Conservation (phyloP, 64 coral and sea anemone genomes). For the Actinia tenebrosa region DNA sequence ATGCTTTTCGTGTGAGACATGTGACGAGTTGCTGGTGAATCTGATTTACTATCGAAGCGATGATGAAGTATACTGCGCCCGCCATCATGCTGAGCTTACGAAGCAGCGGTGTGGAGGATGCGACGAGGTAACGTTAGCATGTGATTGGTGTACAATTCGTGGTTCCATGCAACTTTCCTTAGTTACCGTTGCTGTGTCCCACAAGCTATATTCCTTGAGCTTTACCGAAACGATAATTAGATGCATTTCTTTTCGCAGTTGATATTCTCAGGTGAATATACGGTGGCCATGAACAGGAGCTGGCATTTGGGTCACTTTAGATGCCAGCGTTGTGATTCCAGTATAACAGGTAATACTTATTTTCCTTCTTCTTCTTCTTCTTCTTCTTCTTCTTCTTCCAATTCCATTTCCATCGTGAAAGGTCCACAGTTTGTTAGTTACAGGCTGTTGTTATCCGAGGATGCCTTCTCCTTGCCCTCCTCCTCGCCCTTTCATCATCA, state of each 20-base stretch:
- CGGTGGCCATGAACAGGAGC: constrained; percentile 77
- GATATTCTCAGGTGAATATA: constrained; percentile 87
- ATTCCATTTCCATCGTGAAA: no score
- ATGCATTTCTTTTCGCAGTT: constrained; percentile 29
- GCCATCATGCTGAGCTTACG: constrained; percentile 77
- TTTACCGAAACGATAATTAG: no score
- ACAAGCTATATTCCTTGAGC: background rate
- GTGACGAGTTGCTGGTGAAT: constrained; percentile 63
- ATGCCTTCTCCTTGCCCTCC: no score
- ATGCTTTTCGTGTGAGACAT: constrained; percentile 74
- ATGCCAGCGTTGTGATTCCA: constrained; percentile 73
- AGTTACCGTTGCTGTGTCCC: no score
- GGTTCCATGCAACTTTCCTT: no score
- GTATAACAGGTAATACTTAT: constrained; percentile 58
- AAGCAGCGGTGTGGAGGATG: constrained; percentile 82
- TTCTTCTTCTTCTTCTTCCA: no score
- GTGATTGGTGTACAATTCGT: background rate
- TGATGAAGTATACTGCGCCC: constrained; percentile 76
- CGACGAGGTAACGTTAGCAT: constrained; percentile 56
- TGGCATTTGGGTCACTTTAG: constrained; percentile 89
- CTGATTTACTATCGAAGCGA: constrained; percentile 64
- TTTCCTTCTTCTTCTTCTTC: background rate
- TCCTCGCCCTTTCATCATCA: no score
- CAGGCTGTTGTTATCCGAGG: no score
- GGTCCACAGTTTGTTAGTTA: no score